Percentiles rank a stretch among this genome's conserved stretches.
Conservation (phyloP, 1,140 invertebrate genomes). For the Saccostrea glomerata region DNA sequence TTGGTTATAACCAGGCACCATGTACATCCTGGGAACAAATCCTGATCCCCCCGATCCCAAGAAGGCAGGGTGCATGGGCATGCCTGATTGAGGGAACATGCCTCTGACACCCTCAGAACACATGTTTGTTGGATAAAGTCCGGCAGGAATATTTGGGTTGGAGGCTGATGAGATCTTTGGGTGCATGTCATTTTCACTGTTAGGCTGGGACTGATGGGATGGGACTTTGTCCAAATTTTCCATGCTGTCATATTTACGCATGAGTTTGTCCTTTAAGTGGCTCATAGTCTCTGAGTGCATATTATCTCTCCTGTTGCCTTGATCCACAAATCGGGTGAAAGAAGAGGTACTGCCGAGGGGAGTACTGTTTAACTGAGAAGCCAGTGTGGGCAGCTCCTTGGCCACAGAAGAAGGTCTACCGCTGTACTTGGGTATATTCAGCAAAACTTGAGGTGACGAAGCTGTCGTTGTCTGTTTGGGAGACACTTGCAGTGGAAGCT, state of each 20-base stretch:
- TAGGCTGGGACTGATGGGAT: constrained; percentile 25
- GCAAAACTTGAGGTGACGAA: constrained; percentile 18
- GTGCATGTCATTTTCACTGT: constrained; percentile 35
- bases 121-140: constrained; percentile 55
- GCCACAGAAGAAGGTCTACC: constrained; percentile 17
- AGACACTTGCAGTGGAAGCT: constrained; percentile 37
- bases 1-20: constrained; percentile 63
- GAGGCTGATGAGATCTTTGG: constrained; percentile 38
- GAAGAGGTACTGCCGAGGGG: constrained; percentile 12
- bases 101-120: constrained; percentile 32
- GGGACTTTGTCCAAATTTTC: constrained; percentile 69
- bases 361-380: constrained; percentile 27
- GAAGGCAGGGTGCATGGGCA: constrained; percentile 52
- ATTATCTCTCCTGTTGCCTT: constrained; percentile 60
- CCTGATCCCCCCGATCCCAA: constrained; percentile 17
- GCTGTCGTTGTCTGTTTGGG: constrained; percentile 5
- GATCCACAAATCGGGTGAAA: neutral
- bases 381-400: constrained; percentile 36
- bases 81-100: constrained; percentile 30
- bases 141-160: constrained; percentile 39
- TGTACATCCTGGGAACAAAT: constrained; percentile 29
- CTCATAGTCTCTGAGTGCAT: constrained; percentile 69
- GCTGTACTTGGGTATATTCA: constrained; percentile 36
- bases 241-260: constrained; percentile 71
- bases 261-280: constrained; percentile 72